A percentile compares a stretch with the other conserved stretches of the same genome.
Evolutionary conservation across 2,888 invertebrate species (phyloP).

Genomic region (Pinctada fucata): DNA sequence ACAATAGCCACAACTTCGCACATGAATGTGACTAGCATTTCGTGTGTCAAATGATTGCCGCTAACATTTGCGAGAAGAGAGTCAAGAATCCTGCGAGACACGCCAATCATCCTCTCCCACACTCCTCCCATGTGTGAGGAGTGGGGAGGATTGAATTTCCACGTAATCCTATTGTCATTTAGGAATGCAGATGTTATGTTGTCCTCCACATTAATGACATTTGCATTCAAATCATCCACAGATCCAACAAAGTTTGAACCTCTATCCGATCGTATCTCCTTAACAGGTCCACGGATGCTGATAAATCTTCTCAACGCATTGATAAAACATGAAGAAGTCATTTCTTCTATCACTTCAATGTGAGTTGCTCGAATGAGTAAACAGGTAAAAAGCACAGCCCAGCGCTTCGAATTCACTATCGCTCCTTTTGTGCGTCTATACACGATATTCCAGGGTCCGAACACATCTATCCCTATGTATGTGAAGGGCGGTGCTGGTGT

Average conservation of each 20-base stretch:
- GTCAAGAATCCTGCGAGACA: slow-evolving; percentile 37
- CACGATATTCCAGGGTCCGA: slow-evolving; percentile 36
- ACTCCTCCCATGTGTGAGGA: no score
- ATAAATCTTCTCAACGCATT: slow-evolving; percentile 33
- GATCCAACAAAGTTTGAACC: slow-evolving; percentile 33
- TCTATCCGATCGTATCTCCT: slow-evolving; percentile 19
- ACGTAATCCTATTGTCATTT: slow-evolving; percentile 4
- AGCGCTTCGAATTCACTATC: slow-evolving; percentile 33
- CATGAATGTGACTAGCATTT: slow-evolving; percentile 31
- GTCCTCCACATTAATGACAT: slow-evolving; percentile 25
- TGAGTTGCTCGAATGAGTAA: slow-evolving; percentile 37
- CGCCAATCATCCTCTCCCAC: slow-evolving; percentile 43
- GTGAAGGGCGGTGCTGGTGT: slow-evolving; percentile 28
- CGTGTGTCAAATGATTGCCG: slow-evolving; percentile 12
- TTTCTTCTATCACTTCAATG: slow-evolving; percentile 42
- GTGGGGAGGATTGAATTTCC: no score
- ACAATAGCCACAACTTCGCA: slow-evolving; percentile 21
- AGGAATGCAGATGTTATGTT: slow-evolving; percentile 15
- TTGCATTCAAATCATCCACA: not conserved
- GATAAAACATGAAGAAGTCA: slow-evolving; percentile 29
- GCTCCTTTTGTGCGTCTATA: slow-evolving; percentile 30
- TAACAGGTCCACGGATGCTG: slow-evolving; percentile 17
- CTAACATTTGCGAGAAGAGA: slow-evolving; percentile 23
- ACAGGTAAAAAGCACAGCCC: slow-evolving; percentile 47
- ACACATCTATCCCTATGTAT: slow-evolving; percentile 10